phyloP scores from a whole-genome alignment of 1,140 invertebrate species.

The Scaptomyza pallida region DNA sequence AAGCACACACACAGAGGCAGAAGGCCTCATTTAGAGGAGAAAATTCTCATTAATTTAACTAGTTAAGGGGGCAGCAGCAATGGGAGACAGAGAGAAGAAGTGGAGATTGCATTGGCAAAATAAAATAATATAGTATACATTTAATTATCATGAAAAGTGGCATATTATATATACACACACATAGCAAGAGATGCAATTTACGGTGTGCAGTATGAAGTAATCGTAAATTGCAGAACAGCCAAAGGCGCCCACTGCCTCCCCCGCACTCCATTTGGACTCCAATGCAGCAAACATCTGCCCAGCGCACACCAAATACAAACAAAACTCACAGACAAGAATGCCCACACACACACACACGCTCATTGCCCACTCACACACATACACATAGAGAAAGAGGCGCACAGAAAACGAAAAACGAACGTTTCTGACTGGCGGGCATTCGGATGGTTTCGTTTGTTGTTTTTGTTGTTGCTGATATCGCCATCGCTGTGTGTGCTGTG shows the following conservation, averaged over 20 bases:
- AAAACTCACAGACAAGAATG: slow-evolving; percentile 1
- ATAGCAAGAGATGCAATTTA: slow-evolving; percentile 60
- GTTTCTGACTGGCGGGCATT: slow-evolving; percentile 83
- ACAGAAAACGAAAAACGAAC: slow-evolving; percentile 67
- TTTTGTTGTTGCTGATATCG: slow-evolving; percentile 51
- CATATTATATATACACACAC: slow-evolving; percentile 34
- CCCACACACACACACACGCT: slow-evolving; percentile 20
- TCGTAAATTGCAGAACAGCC: slow-evolving; percentile 59
- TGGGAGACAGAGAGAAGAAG: not conserved
- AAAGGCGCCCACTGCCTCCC: not conserved
- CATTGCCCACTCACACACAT: slow-evolving; percentile 30
- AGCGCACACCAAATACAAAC: not conserved
- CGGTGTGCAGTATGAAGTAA: slow-evolving; percentile 74
- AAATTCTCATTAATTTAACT: slow-evolving; percentile 62
- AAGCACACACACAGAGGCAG: slow-evolving; percentile 17
- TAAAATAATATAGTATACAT: slow-evolving; percentile 59
- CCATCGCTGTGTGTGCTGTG: slow-evolving; percentile 46
- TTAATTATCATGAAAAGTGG: slow-evolving; percentile 66
- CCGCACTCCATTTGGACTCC: not conserved
- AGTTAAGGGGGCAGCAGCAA: slow-evolving; percentile 13
- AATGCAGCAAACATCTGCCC: slow-evolving; percentile 37
- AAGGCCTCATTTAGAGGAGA: slow-evolving; percentile 61
- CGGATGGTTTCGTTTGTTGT: slow-evolving; percentile 31
- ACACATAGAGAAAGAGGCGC: slow-evolving; percentile 71
- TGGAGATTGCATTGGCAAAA: slow-evolving; percentile 32